These are phyloP conservation scores for Xiphophorus hellerii DNA, from an alignment of 2,113 vertebrate genomes.

Conservation along the genomic window DNA sequence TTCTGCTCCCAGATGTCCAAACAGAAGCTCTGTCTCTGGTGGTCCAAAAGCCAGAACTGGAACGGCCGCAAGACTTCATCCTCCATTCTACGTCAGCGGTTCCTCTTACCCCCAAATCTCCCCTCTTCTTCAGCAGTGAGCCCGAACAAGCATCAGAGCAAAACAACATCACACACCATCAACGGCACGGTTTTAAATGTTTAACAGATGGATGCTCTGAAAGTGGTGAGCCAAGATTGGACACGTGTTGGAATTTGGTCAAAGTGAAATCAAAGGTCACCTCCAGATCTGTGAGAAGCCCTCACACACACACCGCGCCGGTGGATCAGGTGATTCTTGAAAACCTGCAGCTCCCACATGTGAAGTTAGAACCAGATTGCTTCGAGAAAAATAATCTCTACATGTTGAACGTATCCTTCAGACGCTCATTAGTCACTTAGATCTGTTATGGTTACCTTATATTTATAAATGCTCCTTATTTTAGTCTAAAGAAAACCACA, in stretches of 20 bases:
- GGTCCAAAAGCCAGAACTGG: conserved; percentile 61
- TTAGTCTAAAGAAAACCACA: conserved; percentile 62
- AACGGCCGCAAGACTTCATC: conserved; percentile 42
- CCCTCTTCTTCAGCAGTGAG: conserved; percentile 38
- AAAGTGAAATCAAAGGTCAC: conserved; percentile 73
- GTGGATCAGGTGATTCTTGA: conserved; percentile 58
- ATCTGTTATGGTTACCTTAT: background rate
- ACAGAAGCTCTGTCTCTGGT: conserved; percentile 76
- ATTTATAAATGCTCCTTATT: conserved; percentile 50
- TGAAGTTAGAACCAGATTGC: conserved; percentile 75
- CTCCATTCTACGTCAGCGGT: conserved; percentile 61
- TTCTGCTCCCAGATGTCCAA: conserved; percentile 62
- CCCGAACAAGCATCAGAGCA: conserved; percentile 69
- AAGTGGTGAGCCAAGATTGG: conserved; percentile 43
- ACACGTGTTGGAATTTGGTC: conserved; percentile 71
- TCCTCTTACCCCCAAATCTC: conserved; percentile 46
- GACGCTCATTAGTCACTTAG: background rate
- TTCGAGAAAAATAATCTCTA: conserved; percentile 65
- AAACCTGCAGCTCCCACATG: conserved; percentile 65
- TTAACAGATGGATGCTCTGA: conserved; percentile 41
- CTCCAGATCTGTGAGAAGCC: conserved; percentile 64
- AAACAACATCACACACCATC: conserved; percentile 54
- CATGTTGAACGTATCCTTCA: conserved; percentile 90
- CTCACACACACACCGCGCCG: conserved; percentile 54
- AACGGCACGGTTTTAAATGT: conserved; percentile 27